Evolutionary conservation across 2,113 vertebrate species (phyloP), one percentile per base, ranked within the genome.

Genomic region (Phalacrocorax pelagicus): DNA sequence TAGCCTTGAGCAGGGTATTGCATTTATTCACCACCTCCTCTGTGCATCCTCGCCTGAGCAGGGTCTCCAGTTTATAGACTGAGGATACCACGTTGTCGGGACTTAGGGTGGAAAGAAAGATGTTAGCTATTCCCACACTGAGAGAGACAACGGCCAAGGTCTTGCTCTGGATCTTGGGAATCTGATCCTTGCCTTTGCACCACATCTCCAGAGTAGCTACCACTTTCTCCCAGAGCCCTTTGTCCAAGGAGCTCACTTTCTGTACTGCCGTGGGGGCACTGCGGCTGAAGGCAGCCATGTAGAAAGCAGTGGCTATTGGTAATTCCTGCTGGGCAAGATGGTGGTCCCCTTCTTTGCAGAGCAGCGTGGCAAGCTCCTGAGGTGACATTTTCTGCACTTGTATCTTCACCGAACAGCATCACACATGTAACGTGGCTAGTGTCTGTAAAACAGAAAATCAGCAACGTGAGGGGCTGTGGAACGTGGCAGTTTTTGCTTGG

Each of bases 281-380:
- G 92, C 97, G 98, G 94, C 98, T 98, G 97, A 99, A 99, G 38
- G 99, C 99, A 3, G 98, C 98, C 85, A 98, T 94, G 95, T 99
- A 99, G 95, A 99, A 98, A 46, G 98, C 98, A 0, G 98, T 98
- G 61, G 99, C 99, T 61, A 82, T 71, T 0, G 85, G 88, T 1
- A 97, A 51, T 44, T 99, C 97, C 38, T 98, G 98, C 24, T 90
- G 94, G 20, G 94, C 24, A 8, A 99, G 97, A 19, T 96, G 97
- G 58, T 84, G 95, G 71, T 99, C 98, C 14, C 98, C 99, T 36
- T 99, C 98, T 84, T 65, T 57, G 69, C 99, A 99, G 18, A 99
- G 96, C 77, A 96, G 85, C 13, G 84, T 77, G 6, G 97, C 98
- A 1, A 98, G 95, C 8, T 94, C 96, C 86, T 97, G 97, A 23